A percentile compares a stretch with the other conserved stretches of the same genome.
phyloP scores from a whole-genome alignment of 2,888 invertebrate species.

The Orchesella flavescens region DNA sequence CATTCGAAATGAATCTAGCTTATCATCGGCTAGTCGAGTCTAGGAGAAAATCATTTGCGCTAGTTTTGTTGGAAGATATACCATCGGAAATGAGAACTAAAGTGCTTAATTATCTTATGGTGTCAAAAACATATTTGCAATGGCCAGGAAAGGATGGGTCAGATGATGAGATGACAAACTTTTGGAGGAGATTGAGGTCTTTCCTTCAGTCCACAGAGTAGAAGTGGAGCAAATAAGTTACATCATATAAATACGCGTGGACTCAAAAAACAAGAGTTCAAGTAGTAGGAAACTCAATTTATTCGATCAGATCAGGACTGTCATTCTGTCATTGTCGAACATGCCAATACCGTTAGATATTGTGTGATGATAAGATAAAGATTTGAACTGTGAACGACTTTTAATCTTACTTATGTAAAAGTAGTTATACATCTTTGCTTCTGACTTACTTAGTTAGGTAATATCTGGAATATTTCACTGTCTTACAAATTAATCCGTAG shows the following conservation, averaged over 20 bases:
- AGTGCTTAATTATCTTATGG: slow-evolving; percentile 80
- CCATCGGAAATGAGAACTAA: slow-evolving; percentile 79
- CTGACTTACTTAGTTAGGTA: too few species aligned
- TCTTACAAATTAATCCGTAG: too few species aligned
- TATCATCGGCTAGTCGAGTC: slow-evolving; percentile 76
- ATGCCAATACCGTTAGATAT: too few species aligned
- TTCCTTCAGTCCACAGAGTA: slow-evolving; percentile 27
- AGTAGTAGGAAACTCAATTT: too few species aligned
- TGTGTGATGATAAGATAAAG: too few species aligned
- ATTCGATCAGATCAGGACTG: too few species aligned
- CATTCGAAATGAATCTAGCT: slow-evolving; percentile 83
- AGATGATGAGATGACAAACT: slow-evolving; percentile 67
- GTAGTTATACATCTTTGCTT: too few species aligned
- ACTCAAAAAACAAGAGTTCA: too few species aligned
- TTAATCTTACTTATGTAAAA: too few species aligned
- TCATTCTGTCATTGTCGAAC: too few species aligned
- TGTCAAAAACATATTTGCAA: slow-evolving; percentile 81
- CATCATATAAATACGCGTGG: not conserved
- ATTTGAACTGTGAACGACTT: too few species aligned
- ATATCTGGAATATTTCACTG: too few species aligned
- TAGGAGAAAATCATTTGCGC: slow-evolving; percentile 79
- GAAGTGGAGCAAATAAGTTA: not conserved
- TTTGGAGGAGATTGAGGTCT: slow-evolving; percentile 72
- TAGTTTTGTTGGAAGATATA: slow-evolving; percentile 81
- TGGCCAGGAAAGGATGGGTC: slow-evolving; percentile 77